These are phyloP conservation scores for Drosophila quinaria DNA, from an alignment of 2,888 invertebrate species.

Conservation along the genomic window DNA sequence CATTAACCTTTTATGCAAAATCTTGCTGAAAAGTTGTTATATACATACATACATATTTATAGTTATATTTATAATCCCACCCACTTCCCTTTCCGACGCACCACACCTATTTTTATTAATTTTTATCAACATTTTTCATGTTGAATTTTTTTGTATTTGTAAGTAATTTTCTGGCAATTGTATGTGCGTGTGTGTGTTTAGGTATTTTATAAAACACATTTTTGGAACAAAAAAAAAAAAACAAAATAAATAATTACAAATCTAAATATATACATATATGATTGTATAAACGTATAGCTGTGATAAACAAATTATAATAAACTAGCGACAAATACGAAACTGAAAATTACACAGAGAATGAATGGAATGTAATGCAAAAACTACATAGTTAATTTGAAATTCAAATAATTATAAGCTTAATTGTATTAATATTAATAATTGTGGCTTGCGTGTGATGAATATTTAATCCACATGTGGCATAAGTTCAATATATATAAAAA, in stretches of 20 bases:
- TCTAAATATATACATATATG: slow-evolving; percentile 51
- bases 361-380: slow-evolving; percentile 12
- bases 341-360: slow-evolving; percentile 59
- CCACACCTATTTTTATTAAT: slow-evolving; percentile 23
- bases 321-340: slow-evolving; percentile 69
- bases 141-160: slow-evolving; percentile 48
- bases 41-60: slow-evolving; percentile 25
- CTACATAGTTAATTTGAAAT: slow-evolving; percentile 51
- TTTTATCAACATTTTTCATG: slow-evolving; percentile 50
- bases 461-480: slow-evolving; percentile 53
- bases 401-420: slow-evolving; percentile 23
- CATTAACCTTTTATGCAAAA: slow-evolving; percentile 9
- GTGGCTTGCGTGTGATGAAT: slow-evolving; percentile 56
- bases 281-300: slow-evolving; percentile 77
- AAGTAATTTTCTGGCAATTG: slow-evolving; percentile 45
- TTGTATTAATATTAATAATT: slow-evolving; percentile 25
- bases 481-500: slow-evolving; percentile 51
- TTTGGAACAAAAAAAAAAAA: slow-evolving; percentile 13
- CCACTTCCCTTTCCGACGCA: background rate
- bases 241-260: slow-evolving; percentile 38
- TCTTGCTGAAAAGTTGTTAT: slow-evolving; percentile 50
- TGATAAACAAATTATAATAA: slow-evolving; percentile 74
- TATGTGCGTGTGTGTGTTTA: slow-evolving; percentile 23
- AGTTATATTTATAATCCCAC: slow-evolving; percentile 8
- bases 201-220: slow-evolving; percentile 42